A percentile compares a stretch with the other conserved stretches of the same genome.
Evolutionary conservation across 2,797 vertebrate genomes (phyloP).

Genomic region (Garrulus glandarius): DNA sequence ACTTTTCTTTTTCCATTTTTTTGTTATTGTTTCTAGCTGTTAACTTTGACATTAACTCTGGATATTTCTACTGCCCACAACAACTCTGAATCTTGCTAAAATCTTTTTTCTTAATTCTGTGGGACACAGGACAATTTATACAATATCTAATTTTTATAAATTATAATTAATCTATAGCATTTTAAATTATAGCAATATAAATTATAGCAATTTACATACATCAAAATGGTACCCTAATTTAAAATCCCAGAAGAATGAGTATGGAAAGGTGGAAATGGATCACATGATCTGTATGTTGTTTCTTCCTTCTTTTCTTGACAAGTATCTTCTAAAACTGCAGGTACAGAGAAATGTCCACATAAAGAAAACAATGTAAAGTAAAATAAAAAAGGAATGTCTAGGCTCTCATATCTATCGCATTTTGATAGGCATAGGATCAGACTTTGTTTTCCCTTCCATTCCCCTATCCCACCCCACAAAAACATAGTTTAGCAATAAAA

Average conservation of each 20-base stretch:
- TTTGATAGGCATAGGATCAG: not conserved
- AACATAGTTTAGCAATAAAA: not conserved
- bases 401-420: not conserved
- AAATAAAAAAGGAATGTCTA: not conserved
- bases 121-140: not conserved
- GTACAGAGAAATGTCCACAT: not conserved
- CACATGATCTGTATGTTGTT: not conserved
- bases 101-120: not conserved
- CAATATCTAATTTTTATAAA: not conserved
- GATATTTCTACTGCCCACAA: not conserved
- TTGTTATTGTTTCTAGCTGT: not conserved
- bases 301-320: not conserved
- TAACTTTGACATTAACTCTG: not conserved
- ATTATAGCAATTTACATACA: not conserved
- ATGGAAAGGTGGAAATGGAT: not conserved
- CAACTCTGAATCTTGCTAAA: not conserved
- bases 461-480: rapidly evolving
- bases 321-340: not conserved
- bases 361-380: not conserved
- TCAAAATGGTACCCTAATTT: not conserved
- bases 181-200: not conserved
- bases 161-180: not conserved
- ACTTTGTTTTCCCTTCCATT: not conserved
- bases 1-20: not conserved
- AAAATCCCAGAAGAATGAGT: not conserved